Percentiles rank a stretch among this genome's conserved stretches.
These are phyloP conservation scores for Brachionus plicatilis DNA, from an alignment of 1,140 invertebrate species.

Conservation along the genomic window DNA sequence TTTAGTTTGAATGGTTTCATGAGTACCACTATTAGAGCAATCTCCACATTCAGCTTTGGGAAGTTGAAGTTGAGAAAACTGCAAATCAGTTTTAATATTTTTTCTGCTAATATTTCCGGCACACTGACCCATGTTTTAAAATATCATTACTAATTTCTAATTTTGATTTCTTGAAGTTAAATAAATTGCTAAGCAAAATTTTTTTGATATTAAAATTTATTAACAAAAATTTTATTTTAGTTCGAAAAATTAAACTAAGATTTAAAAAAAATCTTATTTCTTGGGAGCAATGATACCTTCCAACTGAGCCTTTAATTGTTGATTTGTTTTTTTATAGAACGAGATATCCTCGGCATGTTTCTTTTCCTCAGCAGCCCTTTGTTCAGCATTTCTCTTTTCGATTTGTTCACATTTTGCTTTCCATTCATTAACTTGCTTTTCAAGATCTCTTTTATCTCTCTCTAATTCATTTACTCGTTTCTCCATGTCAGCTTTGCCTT, in stretches of 20 bases:
- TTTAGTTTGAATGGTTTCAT: not conserved
- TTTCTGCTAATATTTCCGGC: not conserved
- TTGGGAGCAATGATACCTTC: slow-evolving; percentile 36
- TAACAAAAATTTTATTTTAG: slow-evolving; percentile 12
- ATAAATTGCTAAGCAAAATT: slow-evolving; percentile 16
- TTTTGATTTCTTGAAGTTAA: not conserved
- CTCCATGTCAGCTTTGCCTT: slow-evolving; percentile 67
- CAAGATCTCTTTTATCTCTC: slow-evolving; percentile 67
- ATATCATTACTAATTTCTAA: not conserved
- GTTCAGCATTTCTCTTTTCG: slow-evolving; percentile 75
- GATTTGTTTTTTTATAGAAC: slow-evolving; percentile 84
- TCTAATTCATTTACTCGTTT: slow-evolving; percentile 61
- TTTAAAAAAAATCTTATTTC: slow-evolving; percentile 15
- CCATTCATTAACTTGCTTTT: slow-evolving; percentile 72
- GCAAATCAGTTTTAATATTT: not conserved
- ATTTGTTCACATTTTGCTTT: slow-evolving; percentile 75
- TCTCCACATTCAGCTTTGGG: not conserved
- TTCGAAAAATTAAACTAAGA: not conserved
- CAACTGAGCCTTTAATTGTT: slow-evolving; percentile 67
- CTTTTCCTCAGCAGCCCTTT: slow-evolving; percentile 77
- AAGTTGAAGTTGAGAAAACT: not conserved
- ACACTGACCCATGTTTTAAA: not conserved
- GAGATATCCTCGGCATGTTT: slow-evolving; percentile 82
- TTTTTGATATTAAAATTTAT: slow-evolving; percentile 1
- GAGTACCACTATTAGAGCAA: not conserved